Conservation (phyloP, 2,113 vertebrate genomes). For the Colius striatus region DNA sequence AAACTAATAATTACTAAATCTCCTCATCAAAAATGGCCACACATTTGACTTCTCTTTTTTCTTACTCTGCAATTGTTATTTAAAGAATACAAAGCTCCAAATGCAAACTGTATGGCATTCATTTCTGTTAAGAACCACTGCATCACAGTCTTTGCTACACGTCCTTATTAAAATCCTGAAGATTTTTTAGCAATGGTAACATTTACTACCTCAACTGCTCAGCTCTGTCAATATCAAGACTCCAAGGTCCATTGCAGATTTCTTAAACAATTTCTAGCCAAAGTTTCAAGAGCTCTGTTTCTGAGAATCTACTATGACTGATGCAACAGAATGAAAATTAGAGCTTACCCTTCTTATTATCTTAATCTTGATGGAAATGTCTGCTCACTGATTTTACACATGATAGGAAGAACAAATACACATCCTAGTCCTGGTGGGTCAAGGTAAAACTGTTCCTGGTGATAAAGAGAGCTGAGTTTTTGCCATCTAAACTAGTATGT, state of each 20-base stretch:
- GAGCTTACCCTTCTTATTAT: not conserved
- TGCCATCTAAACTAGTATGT: not conserved
- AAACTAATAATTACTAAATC: not conserved
- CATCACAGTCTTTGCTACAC: not conserved
- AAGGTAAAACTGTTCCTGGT: not conserved
- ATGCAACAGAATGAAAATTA: not conserved
- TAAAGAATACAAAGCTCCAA: not conserved
- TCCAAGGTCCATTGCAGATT: not conserved
- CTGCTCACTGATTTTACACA: not conserved
- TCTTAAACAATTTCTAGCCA: not conserved
- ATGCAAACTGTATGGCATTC: not conserved
- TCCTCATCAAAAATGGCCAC: not conserved
- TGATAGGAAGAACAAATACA: not conserved
- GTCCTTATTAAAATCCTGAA: not conserved
- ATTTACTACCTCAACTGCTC: not conserved
- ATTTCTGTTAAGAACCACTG: not conserved
- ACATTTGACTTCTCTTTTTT: not conserved
- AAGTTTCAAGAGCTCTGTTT: not conserved
- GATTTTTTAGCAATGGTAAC: not conserved
- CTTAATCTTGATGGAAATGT: not conserved
- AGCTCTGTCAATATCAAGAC: not conserved
- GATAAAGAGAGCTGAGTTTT: not conserved
- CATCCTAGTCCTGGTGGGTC: not conserved
- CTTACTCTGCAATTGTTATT: not conserved
- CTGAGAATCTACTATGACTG: not conserved